Conservation (phyloP, 2,888 invertebrate genomes). For the Deladenus siricidicola region DNA sequence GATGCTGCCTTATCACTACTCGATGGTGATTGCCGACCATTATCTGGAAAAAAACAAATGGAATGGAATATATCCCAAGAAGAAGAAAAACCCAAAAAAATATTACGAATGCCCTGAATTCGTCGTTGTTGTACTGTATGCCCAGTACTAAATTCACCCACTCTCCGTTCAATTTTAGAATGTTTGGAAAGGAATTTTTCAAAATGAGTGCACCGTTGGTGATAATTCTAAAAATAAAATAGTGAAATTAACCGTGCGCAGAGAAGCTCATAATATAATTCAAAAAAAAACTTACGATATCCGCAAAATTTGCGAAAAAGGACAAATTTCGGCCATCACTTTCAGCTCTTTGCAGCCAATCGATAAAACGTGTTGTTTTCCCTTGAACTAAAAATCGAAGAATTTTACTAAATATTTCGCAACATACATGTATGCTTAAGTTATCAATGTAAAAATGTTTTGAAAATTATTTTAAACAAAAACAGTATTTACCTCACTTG, state of each 20-base stretch:
- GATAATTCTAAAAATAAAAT: background rate
- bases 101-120: slow-evolving; percentile 10
- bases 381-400: slow-evolving; percentile 1
- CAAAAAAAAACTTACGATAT: slow-evolving; percentile 5
- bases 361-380: slow-evolving; percentile 4
- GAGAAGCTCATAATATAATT: background rate
- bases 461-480: too few species aligned
- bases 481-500: background rate
- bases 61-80: background rate
- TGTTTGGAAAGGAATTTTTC: slow-evolving; percentile 1
- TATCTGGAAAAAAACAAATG: slow-evolving; percentile 8
- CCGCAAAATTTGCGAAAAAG: background rate
- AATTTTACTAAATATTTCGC: slow-evolving; percentile 5
- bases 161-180: background rate
- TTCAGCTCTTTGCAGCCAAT: slow-evolving; percentile 9
- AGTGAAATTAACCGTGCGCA: background rate
- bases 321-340: background rate
- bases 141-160: slow-evolving; percentile 20
- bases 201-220: slow-evolving; percentile 1
- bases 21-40: slow-evolving; percentile 7
- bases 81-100: background rate
- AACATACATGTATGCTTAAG: too few species aligned
- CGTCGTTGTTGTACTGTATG: slow-evolving; percentile 1
- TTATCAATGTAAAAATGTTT: background rate
- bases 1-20: background rate